Evolutionary conservation across 1,140 invertebrate species (phyloP).

Genomic region (Aphaenogaster rudis): DNA sequence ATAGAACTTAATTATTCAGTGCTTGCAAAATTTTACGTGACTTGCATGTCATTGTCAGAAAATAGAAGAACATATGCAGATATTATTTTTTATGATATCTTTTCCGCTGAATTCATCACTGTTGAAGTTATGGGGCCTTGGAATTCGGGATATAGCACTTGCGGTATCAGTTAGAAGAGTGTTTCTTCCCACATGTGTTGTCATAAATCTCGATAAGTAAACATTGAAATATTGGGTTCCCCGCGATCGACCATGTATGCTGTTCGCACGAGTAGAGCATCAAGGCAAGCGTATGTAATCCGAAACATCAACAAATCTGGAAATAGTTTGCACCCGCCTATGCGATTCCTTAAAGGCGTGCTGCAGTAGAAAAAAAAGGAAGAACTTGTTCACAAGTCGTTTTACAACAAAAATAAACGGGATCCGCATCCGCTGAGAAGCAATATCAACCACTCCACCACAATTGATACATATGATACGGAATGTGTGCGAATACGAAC

Average conservation of each 20-base stretch:
- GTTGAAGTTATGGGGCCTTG: not conserved
- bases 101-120: not conserved
- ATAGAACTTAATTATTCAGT: not conserved
- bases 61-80: not conserved
- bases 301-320: constrained; percentile 61
- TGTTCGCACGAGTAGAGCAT: constrained; percentile 21
- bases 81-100: not conserved
- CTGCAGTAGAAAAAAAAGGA: not conserved
- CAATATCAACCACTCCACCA: not conserved
- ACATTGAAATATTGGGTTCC: constrained; percentile 40
- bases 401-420: constrained; percentile 22
- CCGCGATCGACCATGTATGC: constrained; percentile 8
- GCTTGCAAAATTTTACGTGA: not conserved
- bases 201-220: constrained; percentile 57
- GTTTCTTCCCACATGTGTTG: constrained; percentile 44
- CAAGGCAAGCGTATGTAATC: constrained; percentile 18
- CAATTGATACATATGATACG: not conserved
- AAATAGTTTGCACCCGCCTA: constrained; percentile 43
- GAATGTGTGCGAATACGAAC: not conserved
- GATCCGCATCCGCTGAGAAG: not conserved
- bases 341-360: constrained; percentile 4
- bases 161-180: constrained; percentile 16
- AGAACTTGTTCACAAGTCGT: not conserved
- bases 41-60: not conserved
- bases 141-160: constrained; percentile 6